Conservation (phyloP, 2,797 vertebrate genomes). For the Aldrovandia affinis region DNA sequence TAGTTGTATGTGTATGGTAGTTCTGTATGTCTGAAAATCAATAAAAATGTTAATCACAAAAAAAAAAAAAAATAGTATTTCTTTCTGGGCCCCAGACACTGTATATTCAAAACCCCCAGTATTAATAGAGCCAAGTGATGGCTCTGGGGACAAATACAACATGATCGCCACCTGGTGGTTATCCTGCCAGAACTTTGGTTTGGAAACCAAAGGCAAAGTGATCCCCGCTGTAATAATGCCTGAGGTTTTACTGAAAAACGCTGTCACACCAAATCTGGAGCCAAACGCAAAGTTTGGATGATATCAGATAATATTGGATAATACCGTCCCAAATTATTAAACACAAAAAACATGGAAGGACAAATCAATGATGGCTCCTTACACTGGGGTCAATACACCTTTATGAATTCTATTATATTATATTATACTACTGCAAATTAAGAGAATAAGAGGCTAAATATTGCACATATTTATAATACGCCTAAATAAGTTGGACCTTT, state of each 20-base stretch:
- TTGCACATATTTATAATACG: too few species aligned
- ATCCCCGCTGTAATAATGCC: not conserved
- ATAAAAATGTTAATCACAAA: too few species aligned
- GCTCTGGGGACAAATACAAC: not conserved
- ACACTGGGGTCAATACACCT: not conserved
- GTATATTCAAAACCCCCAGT: not conserved
- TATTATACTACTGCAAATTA: too few species aligned
- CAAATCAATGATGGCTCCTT: conserved; percentile 28
- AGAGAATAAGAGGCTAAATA: too few species aligned
- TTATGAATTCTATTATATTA: too few species aligned
- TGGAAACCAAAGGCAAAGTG: not conserved
- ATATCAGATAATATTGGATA: not conserved
- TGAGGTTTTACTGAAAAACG: not conserved
- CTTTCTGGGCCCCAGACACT: not conserved
- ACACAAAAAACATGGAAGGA: not conserved
- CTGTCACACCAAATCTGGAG: not conserved
- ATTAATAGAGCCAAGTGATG: not conserved
- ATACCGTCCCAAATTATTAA: not conserved
- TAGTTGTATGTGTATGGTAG: too few species aligned
- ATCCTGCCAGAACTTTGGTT: not conserved
- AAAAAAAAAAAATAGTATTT: too few species aligned
- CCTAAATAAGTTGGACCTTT: too few species aligned
- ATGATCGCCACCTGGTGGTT: not conserved
- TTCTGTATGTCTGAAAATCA: too few species aligned
- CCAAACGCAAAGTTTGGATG: not conserved